Conservation (phyloP, 2,797 vertebrate genomes). For the Trachurus trachurus region DNA sequence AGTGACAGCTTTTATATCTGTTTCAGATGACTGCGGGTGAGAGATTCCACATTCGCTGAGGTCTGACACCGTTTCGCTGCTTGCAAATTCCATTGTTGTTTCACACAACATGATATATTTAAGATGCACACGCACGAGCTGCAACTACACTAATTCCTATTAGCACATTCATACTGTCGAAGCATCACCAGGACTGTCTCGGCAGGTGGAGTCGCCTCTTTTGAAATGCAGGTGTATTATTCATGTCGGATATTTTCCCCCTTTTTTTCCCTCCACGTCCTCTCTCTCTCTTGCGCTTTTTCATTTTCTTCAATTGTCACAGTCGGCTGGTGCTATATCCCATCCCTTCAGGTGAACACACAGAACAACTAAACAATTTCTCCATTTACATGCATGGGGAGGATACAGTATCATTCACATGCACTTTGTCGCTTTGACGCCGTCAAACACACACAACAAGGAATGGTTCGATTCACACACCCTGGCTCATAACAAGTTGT, state of each 20-base stretch:
- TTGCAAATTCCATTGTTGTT: conserved; percentile 52
- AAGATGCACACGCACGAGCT: conserved; percentile 34
- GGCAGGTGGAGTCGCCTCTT: conserved; percentile 25
- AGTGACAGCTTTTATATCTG: conserved; percentile 54
- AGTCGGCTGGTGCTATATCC: conserved; percentile 70
- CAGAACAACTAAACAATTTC: conserved; percentile 72
- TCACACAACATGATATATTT: conserved; percentile 48
- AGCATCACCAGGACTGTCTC: conserved; percentile 49
- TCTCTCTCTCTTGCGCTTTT: conserved; percentile 38
- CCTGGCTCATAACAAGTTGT: conserved; percentile 43
- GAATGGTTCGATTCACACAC: conserved; percentile 44
- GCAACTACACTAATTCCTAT: conserved; percentile 51
- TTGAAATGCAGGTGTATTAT: conserved; percentile 58
- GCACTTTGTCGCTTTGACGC: conserved; percentile 20
- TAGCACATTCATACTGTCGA: conserved; percentile 73
- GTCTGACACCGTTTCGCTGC: conserved; percentile 41
- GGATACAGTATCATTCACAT: conserved; percentile 42
- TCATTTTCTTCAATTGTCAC: conserved; percentile 79
- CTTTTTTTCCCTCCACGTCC: conserved; percentile 21
- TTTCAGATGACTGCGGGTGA: conserved; percentile 33
- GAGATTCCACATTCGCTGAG: conserved; percentile 13
- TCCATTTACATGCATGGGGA: conserved; percentile 71
- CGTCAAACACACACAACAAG: conserved; percentile 28
- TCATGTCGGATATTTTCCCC: conserved; percentile 56
- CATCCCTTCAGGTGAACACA: conserved; percentile 63